Conservation (phyloP, 2,888 invertebrate genomes). For the Diaphora mendica region DNA sequence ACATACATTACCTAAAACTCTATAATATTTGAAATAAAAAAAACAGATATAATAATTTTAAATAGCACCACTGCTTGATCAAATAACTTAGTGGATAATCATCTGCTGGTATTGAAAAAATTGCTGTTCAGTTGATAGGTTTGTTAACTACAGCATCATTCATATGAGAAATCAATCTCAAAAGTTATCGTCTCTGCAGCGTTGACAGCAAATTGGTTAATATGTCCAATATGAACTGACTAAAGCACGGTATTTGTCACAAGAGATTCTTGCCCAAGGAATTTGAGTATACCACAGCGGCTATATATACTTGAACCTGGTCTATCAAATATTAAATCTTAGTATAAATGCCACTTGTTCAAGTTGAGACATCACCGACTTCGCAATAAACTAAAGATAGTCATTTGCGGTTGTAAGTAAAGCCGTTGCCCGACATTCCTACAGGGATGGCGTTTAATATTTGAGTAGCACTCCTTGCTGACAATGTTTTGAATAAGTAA, state of each 20-base stretch:
- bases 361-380: background rate
- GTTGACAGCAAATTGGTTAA: background rate
- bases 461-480: conserved; percentile 42
- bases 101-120: too few species aligned
- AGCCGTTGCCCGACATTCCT: conserved; percentile 3
- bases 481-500: conserved; percentile 48
- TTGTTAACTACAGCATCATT: too few species aligned
- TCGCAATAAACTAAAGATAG: background rate
- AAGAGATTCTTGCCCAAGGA: background rate
- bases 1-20: too few species aligned
- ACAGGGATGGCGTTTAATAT: conserved; percentile 36
- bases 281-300: too few species aligned
- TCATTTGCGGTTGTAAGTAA: conserved; percentile 7
- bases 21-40: too few species aligned
- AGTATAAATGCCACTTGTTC: background rate
- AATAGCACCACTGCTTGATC: too few species aligned
- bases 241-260: background rate
- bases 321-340: background rate
- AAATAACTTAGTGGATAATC: too few species aligned
- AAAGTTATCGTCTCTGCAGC: too few species aligned
- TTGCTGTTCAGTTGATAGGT: too few species aligned
- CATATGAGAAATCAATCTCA: too few species aligned
- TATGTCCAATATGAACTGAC: background rate
- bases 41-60: too few species aligned
- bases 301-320: background rate